phyloP scores from a whole-genome alignment of 2,888 invertebrate genomes.

The Tinea pellionella region DNA sequence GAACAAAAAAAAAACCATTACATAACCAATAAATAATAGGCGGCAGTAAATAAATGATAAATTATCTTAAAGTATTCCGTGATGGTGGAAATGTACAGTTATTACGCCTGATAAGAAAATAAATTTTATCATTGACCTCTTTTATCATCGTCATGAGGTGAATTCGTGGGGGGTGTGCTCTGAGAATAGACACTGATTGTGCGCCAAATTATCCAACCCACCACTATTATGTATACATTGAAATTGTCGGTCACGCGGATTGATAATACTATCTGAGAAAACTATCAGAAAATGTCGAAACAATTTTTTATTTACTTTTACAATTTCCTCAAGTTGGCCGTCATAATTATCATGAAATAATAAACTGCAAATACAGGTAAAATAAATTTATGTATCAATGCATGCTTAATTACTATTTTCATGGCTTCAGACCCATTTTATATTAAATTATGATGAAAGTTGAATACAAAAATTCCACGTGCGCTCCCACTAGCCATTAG shows the following conservation, averaged over 20 bases:
- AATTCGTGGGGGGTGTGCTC: slow-evolving; percentile 52
- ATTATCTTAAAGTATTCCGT: slow-evolving; percentile 16
- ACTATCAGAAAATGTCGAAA: background rate
- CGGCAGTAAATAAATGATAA: slow-evolving; percentile 3
- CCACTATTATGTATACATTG: background rate
- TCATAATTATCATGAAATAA: no score
- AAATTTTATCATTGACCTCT: slow-evolving; percentile 33
- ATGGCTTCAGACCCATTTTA: no score
- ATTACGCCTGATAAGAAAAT: slow-evolving; percentile 26
- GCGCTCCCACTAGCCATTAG: no score
- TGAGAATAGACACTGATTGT: background rate
- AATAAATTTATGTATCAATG: no score
- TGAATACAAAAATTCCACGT: no score
- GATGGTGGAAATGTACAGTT: slow-evolving; percentile 33
- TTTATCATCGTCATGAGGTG: slow-evolving; percentile 51
- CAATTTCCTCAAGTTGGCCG: no score
- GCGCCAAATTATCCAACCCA: background rate
- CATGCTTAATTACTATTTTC: no score
- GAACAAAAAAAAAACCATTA: no score
- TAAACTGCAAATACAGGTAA: no score
- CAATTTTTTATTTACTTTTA: no score
- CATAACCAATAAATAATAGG: background rate
- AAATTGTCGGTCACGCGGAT: background rate
- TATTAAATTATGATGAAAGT: no score
- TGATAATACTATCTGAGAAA: background rate